phyloP scores from a whole-genome alignment of 2,113 vertebrate genomes.

The Junco hyemalis region DNA sequence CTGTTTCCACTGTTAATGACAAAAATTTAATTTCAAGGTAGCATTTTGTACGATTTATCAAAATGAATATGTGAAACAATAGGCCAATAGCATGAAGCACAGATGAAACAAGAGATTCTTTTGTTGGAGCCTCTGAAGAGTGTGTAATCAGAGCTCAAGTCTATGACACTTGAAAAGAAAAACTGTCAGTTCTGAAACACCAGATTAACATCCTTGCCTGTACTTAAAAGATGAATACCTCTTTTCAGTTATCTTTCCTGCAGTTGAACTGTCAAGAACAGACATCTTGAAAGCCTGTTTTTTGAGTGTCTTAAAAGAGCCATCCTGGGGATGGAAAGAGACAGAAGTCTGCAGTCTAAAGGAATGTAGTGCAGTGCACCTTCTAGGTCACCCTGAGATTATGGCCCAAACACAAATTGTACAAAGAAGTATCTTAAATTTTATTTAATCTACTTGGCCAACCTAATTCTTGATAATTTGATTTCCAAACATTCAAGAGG shows the following conservation, averaged over 20 bases:
- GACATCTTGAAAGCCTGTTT: conserved; percentile 34
- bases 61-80: conserved; percentile 21
- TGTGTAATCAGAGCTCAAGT: conserved; percentile 56
- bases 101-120: conserved; percentile 25
- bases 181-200: conserved; percentile 47
- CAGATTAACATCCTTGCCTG: conserved; percentile 52
- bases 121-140: conserved; percentile 37
- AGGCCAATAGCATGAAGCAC: conserved; percentile 20
- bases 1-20: conserved; percentile 8
- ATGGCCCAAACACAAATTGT: background rate
- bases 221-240: conserved; percentile 43
- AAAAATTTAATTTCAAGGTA: conserved; percentile 20
- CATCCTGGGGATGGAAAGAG: background rate
- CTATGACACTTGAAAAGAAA: conserved; percentile 61
- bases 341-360: background rate
- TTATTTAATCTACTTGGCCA: background rate
- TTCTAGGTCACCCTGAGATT: background rate
- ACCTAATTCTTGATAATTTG: background rate
- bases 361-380: background rate
- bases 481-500: background rate
- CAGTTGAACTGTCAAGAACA: conserved; percentile 36
- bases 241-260: conserved; percentile 31
- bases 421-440: background rate
- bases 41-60: conserved; percentile 15
- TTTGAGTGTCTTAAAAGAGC: conserved; percentile 3